Conservation (phyloP, 2,888 invertebrate genomes). For the Rhopalosiphum nymphaeae region DNA sequence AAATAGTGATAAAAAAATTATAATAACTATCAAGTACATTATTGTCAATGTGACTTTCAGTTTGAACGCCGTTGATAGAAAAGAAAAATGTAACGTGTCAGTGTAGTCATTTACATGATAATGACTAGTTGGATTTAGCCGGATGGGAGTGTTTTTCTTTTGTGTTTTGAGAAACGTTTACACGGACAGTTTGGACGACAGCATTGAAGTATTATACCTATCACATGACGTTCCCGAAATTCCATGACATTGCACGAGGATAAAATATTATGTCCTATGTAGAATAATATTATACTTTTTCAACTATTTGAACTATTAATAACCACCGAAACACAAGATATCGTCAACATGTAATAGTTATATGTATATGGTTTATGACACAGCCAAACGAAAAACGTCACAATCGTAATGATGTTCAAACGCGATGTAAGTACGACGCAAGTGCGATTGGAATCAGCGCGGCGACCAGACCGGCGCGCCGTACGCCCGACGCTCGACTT, state of each 20-base stretch:
- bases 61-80: not conserved
- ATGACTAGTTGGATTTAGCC: not conserved
- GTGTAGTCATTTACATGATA: conserved; percentile 33
- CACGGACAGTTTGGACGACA: not conserved
- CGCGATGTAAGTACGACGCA: not conserved
- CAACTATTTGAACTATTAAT: not conserved
- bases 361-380: conserved; percentile 19
- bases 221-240: not conserved
- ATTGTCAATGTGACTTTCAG: not conserved
- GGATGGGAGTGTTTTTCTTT: conserved; percentile 37
- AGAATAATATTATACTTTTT: not conserved
- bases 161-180: conserved; percentile 1
- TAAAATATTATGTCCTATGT: too few relatives aligned
- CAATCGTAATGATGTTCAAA: not conserved
- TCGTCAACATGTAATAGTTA: not conserved
- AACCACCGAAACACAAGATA: not conserved
- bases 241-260: not conserved
- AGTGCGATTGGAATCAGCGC: not conserved
- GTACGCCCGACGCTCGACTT: not conserved
- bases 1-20: not conserved
- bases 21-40: not conserved
- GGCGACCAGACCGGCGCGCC: not conserved
- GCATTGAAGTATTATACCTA: not conserved
- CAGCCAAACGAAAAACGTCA: conserved; percentile 37
- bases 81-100: not conserved